These are phyloP conservation scores for Thumatha senex DNA, from an alignment of 2,888 invertebrate genomes.

Conservation along the genomic window DNA sequence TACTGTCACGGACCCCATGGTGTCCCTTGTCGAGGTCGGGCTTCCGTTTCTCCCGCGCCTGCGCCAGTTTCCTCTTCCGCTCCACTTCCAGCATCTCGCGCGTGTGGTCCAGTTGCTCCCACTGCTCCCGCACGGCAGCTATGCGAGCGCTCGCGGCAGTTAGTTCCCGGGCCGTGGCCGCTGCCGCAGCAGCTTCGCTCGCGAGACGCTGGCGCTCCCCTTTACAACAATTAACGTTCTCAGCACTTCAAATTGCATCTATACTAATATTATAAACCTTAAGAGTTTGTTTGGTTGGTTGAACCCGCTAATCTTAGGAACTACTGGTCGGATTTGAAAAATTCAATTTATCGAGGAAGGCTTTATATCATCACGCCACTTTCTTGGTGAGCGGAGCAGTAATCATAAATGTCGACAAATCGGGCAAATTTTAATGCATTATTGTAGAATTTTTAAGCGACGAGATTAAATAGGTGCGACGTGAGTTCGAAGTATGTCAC, in stretches of 20 bases:
- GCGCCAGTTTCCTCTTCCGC: slow-evolving; percentile 75
- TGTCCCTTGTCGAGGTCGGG: slow-evolving; percentile 44
- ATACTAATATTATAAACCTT: too few relatives aligned
- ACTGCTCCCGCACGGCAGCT: slow-evolving; percentile 73
- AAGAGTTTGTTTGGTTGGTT: too few relatives aligned
- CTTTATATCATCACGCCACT: too few relatives aligned
- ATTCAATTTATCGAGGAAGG: too few relatives aligned
- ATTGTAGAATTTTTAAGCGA: too few relatives aligned
- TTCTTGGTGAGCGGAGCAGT: too few relatives aligned
- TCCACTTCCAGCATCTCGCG: slow-evolving; percentile 75
- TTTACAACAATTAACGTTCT: slow-evolving; percentile 10
- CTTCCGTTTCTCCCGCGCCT: slow-evolving; percentile 74
- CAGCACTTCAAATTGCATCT: not conserved
- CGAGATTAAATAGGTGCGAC: too few relatives aligned
- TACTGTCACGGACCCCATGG: slow-evolving; percentile 1
- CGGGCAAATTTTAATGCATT: too few relatives aligned
- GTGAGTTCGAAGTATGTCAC: too few relatives aligned
- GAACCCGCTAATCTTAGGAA: too few relatives aligned
- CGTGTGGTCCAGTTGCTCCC: slow-evolving; percentile 70
- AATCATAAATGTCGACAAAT: too few relatives aligned
- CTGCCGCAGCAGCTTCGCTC: slow-evolving; percentile 10
- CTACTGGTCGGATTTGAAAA: too few relatives aligned
- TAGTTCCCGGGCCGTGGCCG: slow-evolving; percentile 8
- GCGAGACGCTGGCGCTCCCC: slow-evolving; percentile 15
- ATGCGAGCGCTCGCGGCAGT: slow-evolving; percentile 65